These are phyloP conservation scores for Gadus chalcogrammus DNA, from an alignment of 2,113 vertebrate genomes.

Conservation along the genomic window DNA sequence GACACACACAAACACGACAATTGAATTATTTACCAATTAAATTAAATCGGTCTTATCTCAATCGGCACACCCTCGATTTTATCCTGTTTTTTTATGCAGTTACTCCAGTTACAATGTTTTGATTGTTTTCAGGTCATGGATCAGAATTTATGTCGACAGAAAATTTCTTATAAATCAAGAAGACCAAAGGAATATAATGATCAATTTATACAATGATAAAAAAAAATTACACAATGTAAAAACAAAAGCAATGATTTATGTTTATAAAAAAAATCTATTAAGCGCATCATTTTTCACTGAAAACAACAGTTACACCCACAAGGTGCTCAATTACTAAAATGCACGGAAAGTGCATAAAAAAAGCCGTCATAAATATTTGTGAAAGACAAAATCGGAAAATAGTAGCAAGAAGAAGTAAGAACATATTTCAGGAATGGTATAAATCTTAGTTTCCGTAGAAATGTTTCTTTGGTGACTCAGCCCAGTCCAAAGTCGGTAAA, in stretches of 20 bases:
- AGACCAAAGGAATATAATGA: slow-evolving; percentile 22
- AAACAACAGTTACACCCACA: slow-evolving; percentile 80
- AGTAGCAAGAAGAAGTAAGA: background rate
- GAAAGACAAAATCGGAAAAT: no score
- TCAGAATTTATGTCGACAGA: slow-evolving; percentile 18
- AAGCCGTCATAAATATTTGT: background rate
- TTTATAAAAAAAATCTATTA: slow-evolving; percentile 48
- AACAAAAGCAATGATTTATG: slow-evolving; percentile 52
- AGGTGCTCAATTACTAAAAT: slow-evolving; percentile 65
- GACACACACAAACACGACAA: slow-evolving; percentile 39
- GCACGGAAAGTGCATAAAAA: slow-evolving; percentile 24
- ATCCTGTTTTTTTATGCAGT: no score
- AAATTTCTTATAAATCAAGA: slow-evolving; percentile 34
- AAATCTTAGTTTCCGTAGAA: slow-evolving; percentile 44
- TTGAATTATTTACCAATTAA: no score
- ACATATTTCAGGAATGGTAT: slow-evolving; percentile 54
- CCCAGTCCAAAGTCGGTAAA: slow-evolving; percentile 34
- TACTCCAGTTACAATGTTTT: no score
- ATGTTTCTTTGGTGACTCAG: slow-evolving; percentile 51
- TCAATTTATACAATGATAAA: slow-evolving; percentile 38
- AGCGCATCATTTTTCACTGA: slow-evolving; percentile 79
- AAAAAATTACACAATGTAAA: slow-evolving; percentile 50
- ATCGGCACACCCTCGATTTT: no score
- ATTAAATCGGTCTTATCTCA: no score
- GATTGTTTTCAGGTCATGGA: no score